Conservation (phyloP, 92 coral and sea anemone species). For the Muricea muricata region DNA sequence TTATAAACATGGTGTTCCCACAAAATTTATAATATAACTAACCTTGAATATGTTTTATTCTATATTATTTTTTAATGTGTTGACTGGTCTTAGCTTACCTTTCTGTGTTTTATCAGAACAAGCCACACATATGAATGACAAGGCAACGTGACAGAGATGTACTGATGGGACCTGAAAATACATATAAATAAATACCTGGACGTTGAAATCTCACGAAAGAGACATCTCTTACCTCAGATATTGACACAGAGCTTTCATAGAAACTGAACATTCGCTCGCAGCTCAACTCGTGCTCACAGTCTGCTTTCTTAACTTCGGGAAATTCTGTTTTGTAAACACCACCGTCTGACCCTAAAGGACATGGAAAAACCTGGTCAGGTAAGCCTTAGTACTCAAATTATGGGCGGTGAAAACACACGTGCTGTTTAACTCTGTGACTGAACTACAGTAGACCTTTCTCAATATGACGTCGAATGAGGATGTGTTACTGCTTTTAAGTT, state of each 20-base stretch:
- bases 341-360: slow-evolving; percentile 83
- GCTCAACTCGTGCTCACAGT: neutral
- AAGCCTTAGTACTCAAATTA: too few species aligned
- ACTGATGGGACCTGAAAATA: neutral
- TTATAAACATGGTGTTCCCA: too few species aligned
- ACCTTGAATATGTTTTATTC: too few species aligned
- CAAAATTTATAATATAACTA: too few species aligned
- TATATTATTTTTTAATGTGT: too few species aligned
- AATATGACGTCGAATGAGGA: too few species aligned
- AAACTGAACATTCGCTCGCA: slow-evolving; percentile 19
- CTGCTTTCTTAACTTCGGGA: neutral
- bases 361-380: neutral
- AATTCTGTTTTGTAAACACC: slow-evolving; percentile 71
- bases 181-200: neutral
- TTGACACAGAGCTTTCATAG: neutral
- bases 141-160: neutral
- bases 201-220: neutral
- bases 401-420: too few species aligned
- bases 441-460: too few species aligned
- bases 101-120: neutral
- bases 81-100: too few species aligned
- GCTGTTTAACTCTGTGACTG: too few species aligned
- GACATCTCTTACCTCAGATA: neutral
- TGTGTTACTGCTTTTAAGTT: too few species aligned
- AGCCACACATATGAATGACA: slow-evolving; percentile 23